Conservation (phyloP, 2,888 invertebrate species). For the Acleris laterana region DNA sequence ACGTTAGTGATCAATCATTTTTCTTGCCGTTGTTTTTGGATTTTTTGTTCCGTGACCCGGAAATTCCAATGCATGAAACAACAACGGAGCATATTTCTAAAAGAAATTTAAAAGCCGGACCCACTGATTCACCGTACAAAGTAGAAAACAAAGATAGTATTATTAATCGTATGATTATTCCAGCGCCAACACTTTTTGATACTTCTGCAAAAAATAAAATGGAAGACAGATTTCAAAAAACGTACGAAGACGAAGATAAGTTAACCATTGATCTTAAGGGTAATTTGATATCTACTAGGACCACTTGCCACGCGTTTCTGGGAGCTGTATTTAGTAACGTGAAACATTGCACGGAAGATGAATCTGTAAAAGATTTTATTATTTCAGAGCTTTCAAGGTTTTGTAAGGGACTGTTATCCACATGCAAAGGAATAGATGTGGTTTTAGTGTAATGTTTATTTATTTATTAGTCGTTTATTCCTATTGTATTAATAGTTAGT, state of each 20-base stretch:
- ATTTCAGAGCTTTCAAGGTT: slow-evolving; percentile 68
- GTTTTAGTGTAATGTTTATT: slow-evolving; percentile 63
- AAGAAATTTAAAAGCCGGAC: slow-evolving; percentile 9
- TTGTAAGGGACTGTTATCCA: slow-evolving; percentile 73
- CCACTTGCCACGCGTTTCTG: slow-evolving; percentile 72
- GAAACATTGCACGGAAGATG: slow-evolving; percentile 54
- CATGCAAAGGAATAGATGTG: slow-evolving; percentile 73
- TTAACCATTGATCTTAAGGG: slow-evolving; percentile 72
- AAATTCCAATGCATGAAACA: slow-evolving; percentile 4
- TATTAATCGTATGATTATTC: slow-evolving; percentile 38
- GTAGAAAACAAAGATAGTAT: slow-evolving; percentile 3
- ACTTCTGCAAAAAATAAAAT: slow-evolving; percentile 13
- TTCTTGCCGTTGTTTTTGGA: slow-evolving; percentile 62
- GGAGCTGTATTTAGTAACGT: slow-evolving; percentile 69
- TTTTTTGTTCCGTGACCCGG: slow-evolving; percentile 53
- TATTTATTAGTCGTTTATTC: slow-evolving; percentile 46
- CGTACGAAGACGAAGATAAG: slow-evolving; percentile 40
- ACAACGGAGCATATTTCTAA: neutral
- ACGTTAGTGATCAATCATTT: slow-evolving; percentile 44
- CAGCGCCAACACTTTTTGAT: slow-evolving; percentile 40
- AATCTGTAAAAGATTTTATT: slow-evolving; percentile 68
- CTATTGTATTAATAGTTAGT: slow-evolving; percentile 40
- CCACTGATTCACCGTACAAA: neutral
- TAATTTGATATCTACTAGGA: slow-evolving; percentile 68
- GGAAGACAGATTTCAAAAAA: slow-evolving; percentile 18